Percentiles rank a stretch among this genome's conserved stretches.
phyloP scores from a whole-genome alignment of 1,140 invertebrate species.

The Zaprionus kolodkinae region DNA sequence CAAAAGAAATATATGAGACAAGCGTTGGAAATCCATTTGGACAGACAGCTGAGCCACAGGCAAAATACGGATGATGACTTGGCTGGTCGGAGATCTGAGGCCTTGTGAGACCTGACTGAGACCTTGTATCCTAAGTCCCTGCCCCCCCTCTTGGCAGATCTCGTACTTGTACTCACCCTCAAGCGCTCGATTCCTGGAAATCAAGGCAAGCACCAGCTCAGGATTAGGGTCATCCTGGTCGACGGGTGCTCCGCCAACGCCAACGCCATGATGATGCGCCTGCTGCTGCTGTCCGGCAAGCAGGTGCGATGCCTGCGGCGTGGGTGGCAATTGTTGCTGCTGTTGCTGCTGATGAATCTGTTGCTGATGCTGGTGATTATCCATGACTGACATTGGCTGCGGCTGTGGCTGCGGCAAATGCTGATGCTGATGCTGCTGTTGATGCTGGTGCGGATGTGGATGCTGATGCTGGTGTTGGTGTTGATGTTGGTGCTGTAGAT shows the following conservation, averaged over 20 bases:
- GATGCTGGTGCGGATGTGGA: conserved; percentile 35
- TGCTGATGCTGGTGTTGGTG: conserved; percentile 36
- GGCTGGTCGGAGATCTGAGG: conserved; percentile 20
- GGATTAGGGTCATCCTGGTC: conserved; percentile 87
- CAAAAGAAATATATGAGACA: conserved; percentile 25
- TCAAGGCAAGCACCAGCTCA: conserved; percentile 92
- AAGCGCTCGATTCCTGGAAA: conserved; percentile 93
- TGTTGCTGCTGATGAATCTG: conserved; percentile 67
- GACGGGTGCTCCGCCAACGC: conserved; percentile 46
- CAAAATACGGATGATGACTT: conserved; percentile 54
- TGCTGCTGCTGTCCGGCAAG: conserved; percentile 71
- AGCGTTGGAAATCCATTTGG: conserved; percentile 36
- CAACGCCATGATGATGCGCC: conserved; percentile 45
- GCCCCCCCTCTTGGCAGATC: background rate
- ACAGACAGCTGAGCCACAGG: conserved; percentile 46
- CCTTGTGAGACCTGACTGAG: background rate
- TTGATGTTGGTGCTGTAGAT: conserved; percentile 45
- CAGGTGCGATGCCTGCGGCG: conserved; percentile 85
- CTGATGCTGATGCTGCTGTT: conserved; percentile 60
- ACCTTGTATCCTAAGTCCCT: background rate
- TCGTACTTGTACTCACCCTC: conserved; percentile 88
- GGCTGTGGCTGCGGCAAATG: conserved; percentile 57
- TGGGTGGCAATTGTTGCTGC: conserved; percentile 79
- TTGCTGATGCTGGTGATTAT: conserved; percentile 52
- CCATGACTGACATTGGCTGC: conserved; percentile 3